A percentile compares a stretch with the other conserved stretches of the same genome.
phyloP scores from a whole-genome alignment of 2,797 vertebrate species.

The Anabas testudineus region DNA sequence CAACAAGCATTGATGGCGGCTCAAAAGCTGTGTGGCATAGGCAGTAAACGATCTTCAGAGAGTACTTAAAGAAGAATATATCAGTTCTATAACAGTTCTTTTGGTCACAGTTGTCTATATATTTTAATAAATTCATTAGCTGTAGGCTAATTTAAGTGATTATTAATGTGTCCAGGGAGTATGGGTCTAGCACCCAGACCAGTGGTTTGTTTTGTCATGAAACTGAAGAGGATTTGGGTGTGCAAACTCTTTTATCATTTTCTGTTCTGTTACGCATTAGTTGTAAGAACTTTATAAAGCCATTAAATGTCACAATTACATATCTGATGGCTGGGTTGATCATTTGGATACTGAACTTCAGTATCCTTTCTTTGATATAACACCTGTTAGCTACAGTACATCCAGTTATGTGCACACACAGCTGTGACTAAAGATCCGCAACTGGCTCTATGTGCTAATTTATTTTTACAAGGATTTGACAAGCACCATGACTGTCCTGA shows the following conservation, averaged over 20 bases:
- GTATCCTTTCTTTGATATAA: not conserved
- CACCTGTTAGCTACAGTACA: not conserved
- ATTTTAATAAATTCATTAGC: constrained; percentile 26
- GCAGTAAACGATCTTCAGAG: constrained; percentile 28
- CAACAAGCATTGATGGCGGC: constrained; percentile 29
- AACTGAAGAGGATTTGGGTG: too few relatives aligned
- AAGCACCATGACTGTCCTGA: constrained; percentile 28
- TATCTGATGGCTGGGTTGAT: not conserved
- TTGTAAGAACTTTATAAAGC: not conserved
- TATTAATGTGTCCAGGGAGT: constrained; percentile 15
- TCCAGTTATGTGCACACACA: not conserved
- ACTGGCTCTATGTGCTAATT: constrained; percentile 24
- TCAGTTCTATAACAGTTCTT: constrained; percentile 29
- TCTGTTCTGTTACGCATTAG: too few relatives aligned
- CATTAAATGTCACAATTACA: not conserved
- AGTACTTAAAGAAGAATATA: constrained; percentile 11
- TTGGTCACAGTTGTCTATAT: not conserved
- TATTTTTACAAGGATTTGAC: constrained; percentile 70
- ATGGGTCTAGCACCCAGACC: not conserved
- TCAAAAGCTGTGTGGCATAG: constrained; percentile 17
- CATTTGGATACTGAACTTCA: not conserved
- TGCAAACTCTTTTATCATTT: too few relatives aligned
- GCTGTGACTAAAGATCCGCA: not conserved
- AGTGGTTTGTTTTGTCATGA: not conserved
- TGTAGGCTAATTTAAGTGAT: constrained; percentile 30